Conservation (phyloP, 2,797 vertebrate genomes). For the Sebastes itinus region DNA sequence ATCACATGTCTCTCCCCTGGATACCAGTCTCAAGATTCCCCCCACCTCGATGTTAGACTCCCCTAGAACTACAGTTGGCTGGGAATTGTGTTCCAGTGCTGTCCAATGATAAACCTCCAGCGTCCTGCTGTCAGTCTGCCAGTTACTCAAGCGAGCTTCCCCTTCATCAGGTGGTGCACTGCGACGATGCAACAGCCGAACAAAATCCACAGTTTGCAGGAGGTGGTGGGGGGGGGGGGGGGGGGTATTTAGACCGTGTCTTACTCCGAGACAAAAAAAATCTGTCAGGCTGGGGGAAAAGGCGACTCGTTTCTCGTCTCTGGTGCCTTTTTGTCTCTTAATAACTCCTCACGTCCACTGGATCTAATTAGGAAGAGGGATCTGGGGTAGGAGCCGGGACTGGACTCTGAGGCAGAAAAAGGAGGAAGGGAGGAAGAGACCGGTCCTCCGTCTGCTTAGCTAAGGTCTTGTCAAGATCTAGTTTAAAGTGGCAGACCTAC, state of each 20-base stretch:
- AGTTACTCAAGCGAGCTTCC: conserved; percentile 37
- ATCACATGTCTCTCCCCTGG: conserved; percentile 27
- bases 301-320: conserved; percentile 28
- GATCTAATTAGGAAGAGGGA: conserved; percentile 71
- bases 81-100: neutral
- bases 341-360: conserved; percentile 46
- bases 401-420: conserved; percentile 24
- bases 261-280: neutral
- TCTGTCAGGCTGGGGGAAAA: neutral
- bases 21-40: conserved; percentile 9
- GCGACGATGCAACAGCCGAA: conserved; percentile 70
- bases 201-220: conserved; percentile 59
- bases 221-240: neutral
- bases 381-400: conserved; percentile 25
- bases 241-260: conserved; percentile 9
- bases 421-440: conserved; percentile 18
- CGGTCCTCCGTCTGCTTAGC: conserved; percentile 9
- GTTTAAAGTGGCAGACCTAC: conserved; percentile 18
- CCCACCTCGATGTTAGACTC: conserved; percentile 13
- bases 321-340: conserved; percentile 13
- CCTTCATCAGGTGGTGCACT: conserved; percentile 77
- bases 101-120: conserved; percentile 23
- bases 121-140: conserved; percentile 46
- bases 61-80: conserved; percentile 9
- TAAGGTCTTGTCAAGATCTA: conserved; percentile 8